Evolutionary conservation across 2,113 vertebrate genomes (phyloP).

Genomic region (Oreochromis tanganicae): DNA sequence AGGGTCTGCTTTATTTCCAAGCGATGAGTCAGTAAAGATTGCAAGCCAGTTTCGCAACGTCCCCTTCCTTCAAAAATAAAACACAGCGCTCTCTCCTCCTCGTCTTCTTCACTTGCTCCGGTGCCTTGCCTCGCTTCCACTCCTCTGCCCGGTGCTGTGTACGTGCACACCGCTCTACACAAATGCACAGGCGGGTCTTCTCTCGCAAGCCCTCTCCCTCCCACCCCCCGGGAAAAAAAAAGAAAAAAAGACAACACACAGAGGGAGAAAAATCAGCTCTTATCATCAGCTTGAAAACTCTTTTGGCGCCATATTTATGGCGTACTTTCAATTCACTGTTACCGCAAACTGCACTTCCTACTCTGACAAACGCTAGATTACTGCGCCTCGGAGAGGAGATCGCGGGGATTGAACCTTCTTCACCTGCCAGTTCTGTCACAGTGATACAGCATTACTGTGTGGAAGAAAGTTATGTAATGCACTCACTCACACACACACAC

Average conservation of each 20-base stretch:
- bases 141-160: constrained; percentile 39
- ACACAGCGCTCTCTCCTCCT: constrained; percentile 22
- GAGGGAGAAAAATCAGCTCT: constrained; percentile 63
- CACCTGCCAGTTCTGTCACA: constrained; percentile 34
- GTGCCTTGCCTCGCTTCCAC: not conserved
- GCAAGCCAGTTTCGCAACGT: constrained; percentile 69
- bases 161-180: constrained; percentile 26
- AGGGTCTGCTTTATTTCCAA: constrained; percentile 47
- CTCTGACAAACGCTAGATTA: constrained; percentile 32
- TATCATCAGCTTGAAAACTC: constrained; percentile 81
- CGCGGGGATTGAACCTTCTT: constrained; percentile 33
- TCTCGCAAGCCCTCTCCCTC: constrained; percentile 61
- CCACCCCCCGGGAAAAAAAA: not conserved
- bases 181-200: constrained; percentile 58
- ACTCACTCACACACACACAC: accelerated
- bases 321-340: constrained; percentile 94
- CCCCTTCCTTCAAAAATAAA: constrained; percentile 69
- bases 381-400: constrained; percentile 59
- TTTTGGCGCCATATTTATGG: constrained; percentile 99
- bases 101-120: constrained; percentile 37
- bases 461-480: not conserved
- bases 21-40: constrained; percentile 63
- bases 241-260: not conserved
- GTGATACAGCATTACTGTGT: not conserved
- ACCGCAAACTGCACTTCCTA: constrained; percentile 72